Conservation (phyloP, 2,113 vertebrate genomes). For the Myiozetetes cayanensis region DNA sequence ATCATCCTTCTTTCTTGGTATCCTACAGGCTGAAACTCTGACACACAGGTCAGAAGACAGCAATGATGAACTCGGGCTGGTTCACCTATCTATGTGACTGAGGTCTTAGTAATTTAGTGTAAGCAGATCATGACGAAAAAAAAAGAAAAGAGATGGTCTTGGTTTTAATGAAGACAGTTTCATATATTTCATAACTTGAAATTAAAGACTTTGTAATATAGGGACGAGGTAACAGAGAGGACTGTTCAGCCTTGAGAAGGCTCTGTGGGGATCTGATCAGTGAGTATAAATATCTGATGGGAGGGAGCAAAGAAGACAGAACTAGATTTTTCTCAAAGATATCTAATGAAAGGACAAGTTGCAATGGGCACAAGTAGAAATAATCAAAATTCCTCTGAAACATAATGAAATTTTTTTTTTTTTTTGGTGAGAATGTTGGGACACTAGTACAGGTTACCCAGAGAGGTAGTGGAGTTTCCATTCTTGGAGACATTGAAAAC, state of each 20-base stretch:
- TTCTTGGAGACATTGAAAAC: not conserved
- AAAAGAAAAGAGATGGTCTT: not conserved
- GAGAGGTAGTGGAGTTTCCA: not conserved
- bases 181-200: not conserved
- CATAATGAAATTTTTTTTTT: not conserved
- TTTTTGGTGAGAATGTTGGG: not conserved
- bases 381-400: not conserved
- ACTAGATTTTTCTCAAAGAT: not conserved
- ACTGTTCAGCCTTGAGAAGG: not conserved
- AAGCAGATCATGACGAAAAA: not conserved
- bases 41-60: not conserved
- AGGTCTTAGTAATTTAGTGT: not conserved
- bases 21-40: not conserved
- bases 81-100: not conserved
- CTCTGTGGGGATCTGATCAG: not conserved
- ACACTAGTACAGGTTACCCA: not conserved
- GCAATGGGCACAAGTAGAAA: not conserved
- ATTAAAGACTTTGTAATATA: not conserved
- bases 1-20: not conserved
- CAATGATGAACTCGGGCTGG: not conserved
- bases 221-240: not conserved
- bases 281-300: too few relatives aligned
- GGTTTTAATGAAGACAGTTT: not conserved
- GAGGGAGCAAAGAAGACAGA: not conserved
- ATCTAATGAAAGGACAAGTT: not conserved